Conservation (phyloP, 2,113 vertebrate genomes). For the Chamaea fasciata region DNA sequence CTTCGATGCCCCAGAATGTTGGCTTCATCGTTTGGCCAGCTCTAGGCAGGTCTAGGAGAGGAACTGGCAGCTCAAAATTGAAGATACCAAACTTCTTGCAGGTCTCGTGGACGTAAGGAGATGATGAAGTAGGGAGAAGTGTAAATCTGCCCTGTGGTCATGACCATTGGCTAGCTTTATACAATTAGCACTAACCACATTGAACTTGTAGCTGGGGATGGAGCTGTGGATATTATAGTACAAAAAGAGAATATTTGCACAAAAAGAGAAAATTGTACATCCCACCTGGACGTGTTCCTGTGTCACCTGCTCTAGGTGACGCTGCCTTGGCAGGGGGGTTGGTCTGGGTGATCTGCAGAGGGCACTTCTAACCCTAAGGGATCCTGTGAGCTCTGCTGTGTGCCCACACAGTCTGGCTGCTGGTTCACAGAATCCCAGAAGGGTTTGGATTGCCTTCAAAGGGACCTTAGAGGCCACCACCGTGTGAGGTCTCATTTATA, state of each 20-base stretch:
- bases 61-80: background rate
- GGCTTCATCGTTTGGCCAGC: fast-evolving
- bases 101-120: background rate
- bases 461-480: background rate
- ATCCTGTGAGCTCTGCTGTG: background rate
- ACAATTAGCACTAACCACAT: background rate
- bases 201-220: background rate
- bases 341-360: background rate
- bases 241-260: background rate
- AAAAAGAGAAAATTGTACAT: background rate
- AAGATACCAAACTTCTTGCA: background rate
- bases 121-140: background rate
- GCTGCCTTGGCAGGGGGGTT: background rate
- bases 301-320: background rate
- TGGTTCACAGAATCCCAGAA: background rate
- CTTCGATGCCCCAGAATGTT: background rate
- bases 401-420: background rate
- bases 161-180: background rate
- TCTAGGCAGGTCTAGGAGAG: background rate
- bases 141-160: background rate
- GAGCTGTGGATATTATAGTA: background rate
- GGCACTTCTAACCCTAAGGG: background rate
- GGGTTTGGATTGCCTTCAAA: background rate
- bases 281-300: background rate
- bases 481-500: background rate